Base-by-base conservation (phyloP, 2,797 vertebrate species). In the Syngnathus acus region DNA sequence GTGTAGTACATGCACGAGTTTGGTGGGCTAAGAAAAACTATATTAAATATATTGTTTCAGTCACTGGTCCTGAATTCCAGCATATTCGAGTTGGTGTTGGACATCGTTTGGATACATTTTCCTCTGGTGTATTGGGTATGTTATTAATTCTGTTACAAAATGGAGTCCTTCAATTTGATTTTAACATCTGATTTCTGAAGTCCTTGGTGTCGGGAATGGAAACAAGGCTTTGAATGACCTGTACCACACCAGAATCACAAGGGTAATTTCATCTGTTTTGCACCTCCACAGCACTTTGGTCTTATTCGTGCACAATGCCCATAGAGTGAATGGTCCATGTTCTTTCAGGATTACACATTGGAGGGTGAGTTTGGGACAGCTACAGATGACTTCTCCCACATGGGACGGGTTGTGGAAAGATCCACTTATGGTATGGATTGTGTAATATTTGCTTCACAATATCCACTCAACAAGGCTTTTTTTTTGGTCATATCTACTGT, bases 81-180 rank as follows among this genome's bases (percentile, higher is more conserved):
- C 77, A 67, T 23, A 75, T 97, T 55, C 88, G 72, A 68, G 81
- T 98, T 1, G 96, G 94, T 59, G 91, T 91, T 0, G 96, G 96
- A 23, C 94, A 95, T 83, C 92, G 83, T 16, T 87, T 99, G 84
- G 95, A 98, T 73, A 55, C 59, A 2, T 88, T 80, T 37, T 90
- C 95, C 0, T 98, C 97, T 4, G 96, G 97, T 39, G 94, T 98
- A 54, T 85, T 98, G 0, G 92, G 97, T 98, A 69, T 9, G 58
- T 53, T 42, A 50, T 68, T 51, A 16, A 5, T 61, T 59, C 11
- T n/a, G 9, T 51, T 10, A 9, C 43, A 62, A 47, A 32, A 53
- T 4, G 32, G 32, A 32, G 4, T 32, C 32, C 6, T 14, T 4
- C 26, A n/a, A 13, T 8, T 64, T 67, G 32, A 0, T 58, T 39